A percentile compares a stretch with the other conserved stretches of the same genome.
Conservation (phyloP, 2,797 vertebrate species). For the Hozukius guyotensis region DNA sequence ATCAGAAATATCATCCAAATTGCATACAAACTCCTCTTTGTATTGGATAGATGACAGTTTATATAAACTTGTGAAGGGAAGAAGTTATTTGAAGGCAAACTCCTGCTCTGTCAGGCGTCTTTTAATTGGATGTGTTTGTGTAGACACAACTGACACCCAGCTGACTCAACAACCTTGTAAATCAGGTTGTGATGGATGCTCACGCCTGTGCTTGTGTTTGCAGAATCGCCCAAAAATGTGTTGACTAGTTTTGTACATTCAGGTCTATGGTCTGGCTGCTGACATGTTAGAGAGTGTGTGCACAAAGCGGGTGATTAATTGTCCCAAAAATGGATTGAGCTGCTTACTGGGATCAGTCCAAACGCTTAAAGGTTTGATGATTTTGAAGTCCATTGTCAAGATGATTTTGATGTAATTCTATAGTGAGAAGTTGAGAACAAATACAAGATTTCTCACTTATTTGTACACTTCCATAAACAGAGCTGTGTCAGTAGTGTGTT, state of each 20-base stretch:
- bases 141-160: slow-evolving; percentile 8
- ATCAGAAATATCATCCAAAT: neutral
- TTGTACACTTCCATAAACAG: too few species aligned
- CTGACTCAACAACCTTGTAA: slow-evolving; percentile 13
- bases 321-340: neutral
- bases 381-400: too few species aligned
- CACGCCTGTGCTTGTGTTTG: slow-evolving; percentile 16
- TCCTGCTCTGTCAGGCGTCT: neutral
- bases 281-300: neutral
- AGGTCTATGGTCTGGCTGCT: neutral
- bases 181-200: slow-evolving; percentile 26
- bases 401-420: too few species aligned
- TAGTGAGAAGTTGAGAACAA: neutral
- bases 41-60: neutral
- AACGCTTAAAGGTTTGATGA: neutral
- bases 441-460: too few species aligned
- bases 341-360: neutral
- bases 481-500: neutral
- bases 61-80: neutral
- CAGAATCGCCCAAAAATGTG: slow-evolving; percentile 11
- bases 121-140: slow-evolving; percentile 24
- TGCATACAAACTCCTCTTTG: neutral
- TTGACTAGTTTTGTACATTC: slow-evolving; percentile 7
- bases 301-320: neutral
- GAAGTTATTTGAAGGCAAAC: neutral